phyloP scores from a whole-genome alignment of 1,140 invertebrate species.

The Triops cancriformis region DNA sequence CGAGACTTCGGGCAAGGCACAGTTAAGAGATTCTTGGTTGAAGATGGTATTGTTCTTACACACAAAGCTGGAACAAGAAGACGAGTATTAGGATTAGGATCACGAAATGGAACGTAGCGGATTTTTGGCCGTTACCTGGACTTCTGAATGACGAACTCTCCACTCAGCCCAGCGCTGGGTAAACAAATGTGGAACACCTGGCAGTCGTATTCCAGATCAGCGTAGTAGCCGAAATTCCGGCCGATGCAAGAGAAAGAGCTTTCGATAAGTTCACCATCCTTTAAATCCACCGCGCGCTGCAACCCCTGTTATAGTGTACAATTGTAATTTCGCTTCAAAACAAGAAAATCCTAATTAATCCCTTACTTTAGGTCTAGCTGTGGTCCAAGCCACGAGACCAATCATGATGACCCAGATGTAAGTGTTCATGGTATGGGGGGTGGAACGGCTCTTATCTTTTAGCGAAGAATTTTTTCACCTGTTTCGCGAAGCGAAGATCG shows the following conservation, averaged over 20 bases:
- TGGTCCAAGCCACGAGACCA: background rate
- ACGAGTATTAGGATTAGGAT: no score
- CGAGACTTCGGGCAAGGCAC: conserved; percentile 35
- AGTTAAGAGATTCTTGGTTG: conserved; percentile 37
- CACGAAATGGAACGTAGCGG: background rate
- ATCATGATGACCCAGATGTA: background rate
- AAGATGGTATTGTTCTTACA: conserved; percentile 39
- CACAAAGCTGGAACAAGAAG: conserved; percentile 34
- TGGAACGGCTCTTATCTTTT: background rate
- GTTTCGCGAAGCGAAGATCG: background rate
- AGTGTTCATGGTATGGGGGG: background rate
- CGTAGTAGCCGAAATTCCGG: conserved; percentile 38
- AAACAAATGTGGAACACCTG: conserved; percentile 39
- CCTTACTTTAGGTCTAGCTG: background rate
- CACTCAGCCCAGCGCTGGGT: conserved; percentile 31
- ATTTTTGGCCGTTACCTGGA: background rate
- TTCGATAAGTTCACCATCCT: background rate
- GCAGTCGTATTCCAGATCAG: conserved; percentile 39
- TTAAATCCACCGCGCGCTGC: background rate
- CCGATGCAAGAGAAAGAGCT: conserved; percentile 36
- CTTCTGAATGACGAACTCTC: conserved; percentile 22
- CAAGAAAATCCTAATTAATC: no score
- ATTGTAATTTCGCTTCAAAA: no score
- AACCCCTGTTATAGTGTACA: no score
- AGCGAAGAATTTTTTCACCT: background rate